A percentile compares a stretch with the other conserved stretches of the same genome.
phyloP scores from a whole-genome alignment of 2,113 vertebrate genomes.

The Daboia siamensis region DNA sequence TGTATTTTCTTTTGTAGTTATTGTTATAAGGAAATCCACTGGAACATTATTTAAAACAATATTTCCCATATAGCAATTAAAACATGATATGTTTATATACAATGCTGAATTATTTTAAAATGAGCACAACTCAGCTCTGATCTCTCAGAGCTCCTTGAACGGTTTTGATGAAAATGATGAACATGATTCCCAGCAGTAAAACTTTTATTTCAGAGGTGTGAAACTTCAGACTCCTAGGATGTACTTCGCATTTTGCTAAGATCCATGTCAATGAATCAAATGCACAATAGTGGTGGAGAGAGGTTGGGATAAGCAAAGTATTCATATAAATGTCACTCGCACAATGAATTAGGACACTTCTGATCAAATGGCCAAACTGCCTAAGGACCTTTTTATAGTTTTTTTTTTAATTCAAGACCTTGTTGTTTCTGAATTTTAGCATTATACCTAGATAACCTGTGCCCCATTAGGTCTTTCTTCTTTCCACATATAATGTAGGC shows the following conservation, averaged over 20 bases:
- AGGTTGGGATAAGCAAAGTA: not conserved
- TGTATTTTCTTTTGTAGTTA: not conserved
- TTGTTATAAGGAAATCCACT: not conserved
- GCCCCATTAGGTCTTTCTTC: no score
- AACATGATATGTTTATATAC: not conserved
- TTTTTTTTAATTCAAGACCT: not conserved
- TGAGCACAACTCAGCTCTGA: not conserved
- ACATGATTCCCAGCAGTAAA: rapidly evolving
- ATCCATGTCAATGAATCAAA: not conserved
- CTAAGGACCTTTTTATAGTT: not conserved
- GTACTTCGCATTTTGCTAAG: not conserved
- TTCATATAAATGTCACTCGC: not conserved
- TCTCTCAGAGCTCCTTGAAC: not conserved
- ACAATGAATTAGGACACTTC: not conserved
- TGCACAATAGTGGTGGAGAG: not conserved
- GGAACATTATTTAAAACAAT: not conserved
- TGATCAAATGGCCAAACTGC: not conserved
- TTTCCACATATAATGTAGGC: no score
- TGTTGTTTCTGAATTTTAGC: no score
- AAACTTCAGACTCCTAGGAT: not conserved
- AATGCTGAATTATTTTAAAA: not conserved
- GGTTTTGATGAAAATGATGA: not conserved
- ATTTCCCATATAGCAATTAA: not conserved
- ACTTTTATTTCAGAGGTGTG: not conserved
- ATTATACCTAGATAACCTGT: no score